These are phyloP conservation scores for Nemurella pictetii DNA, from an alignment of 2,888 invertebrate species.

Conservation along the genomic window DNA sequence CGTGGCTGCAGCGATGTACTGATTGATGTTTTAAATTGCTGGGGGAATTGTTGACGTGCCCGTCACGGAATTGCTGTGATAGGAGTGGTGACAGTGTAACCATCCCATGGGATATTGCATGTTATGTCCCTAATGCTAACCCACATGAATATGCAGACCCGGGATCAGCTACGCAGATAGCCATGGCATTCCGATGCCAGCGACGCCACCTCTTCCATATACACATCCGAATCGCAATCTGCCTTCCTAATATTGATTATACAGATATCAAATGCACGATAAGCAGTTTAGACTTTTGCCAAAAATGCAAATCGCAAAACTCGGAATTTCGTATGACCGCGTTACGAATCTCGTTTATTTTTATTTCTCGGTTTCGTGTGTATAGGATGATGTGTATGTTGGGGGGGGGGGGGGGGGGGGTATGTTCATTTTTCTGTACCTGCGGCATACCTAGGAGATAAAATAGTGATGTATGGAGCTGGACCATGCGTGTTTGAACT, in stretches of 20 bases:
- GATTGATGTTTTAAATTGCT: slow-evolving; percentile 1
- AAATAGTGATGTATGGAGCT: neutral
- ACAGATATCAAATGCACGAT: neutral
- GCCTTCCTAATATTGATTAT: neutral
- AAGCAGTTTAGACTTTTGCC: slow-evolving; percentile 1
- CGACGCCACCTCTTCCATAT: neutral
- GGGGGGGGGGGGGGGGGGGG: too few species aligned
- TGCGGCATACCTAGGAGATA: neutral
- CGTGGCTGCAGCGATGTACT: neutral
- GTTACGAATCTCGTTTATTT: neutral
- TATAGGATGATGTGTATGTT: too few species aligned
- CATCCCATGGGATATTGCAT: neutral
- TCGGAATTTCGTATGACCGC: slow-evolving; percentile 8
- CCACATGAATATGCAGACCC: slow-evolving; percentile 11
- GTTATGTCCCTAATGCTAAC: slow-evolving; percentile 21
- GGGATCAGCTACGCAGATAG: neutral
- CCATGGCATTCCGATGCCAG: neutral
- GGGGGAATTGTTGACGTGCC: neutral
- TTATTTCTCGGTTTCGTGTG: neutral
- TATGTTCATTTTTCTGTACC: neutral
- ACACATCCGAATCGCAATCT: neutral
- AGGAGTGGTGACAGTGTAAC: slow-evolving; percentile 13
- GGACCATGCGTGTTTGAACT: neutral
- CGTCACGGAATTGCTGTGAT: neutral
- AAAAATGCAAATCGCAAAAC: slow-evolving; percentile 11